Base-by-base conservation (phyloP, 2,113 vertebrate species). In the Oryzias woworae region DNA sequence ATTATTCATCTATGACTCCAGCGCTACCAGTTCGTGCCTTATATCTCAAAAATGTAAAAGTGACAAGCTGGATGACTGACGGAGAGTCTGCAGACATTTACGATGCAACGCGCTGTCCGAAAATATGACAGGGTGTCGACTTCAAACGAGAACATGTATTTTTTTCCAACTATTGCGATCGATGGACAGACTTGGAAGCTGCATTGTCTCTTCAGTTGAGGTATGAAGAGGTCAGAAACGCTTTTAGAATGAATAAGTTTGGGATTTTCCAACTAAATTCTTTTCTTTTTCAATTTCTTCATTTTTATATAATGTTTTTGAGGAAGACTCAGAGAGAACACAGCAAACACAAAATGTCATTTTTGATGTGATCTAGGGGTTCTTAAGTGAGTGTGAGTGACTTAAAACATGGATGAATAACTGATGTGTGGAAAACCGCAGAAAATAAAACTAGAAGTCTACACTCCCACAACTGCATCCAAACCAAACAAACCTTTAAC, bases 1-100 rank as follows among this genome's bases (percentile, higher is more conserved):
- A 84, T 87, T 83, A 83, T 84, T 88, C 82, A 84, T 82, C 68
- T 82, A 75, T 68, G 74, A 77, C 81, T 81, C 26, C 28, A 78
- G 69, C 66, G 64, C 63, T 66, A 78, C 49, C 79, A 80, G 71
- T 82, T 70, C 73, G 46, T 69, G 73, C 62, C 45, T 55, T 62
- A 68, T 73, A 83, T 77, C 75, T 81, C 63, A 54, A 23, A 71
- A 80, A 80, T 69, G 53, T 69, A 77, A 77, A 83, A 76, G 46
- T 62, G 69, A 68, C 67, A 53, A 68, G 64, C 58, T 20, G 53
- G 3, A 31, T 36, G 62, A 76, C 67, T 71, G 67, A 82, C 80
- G 68, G 64, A 66, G 60, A 18, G n/a, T 63, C 36, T 36, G 36
- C 54, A 71, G 73, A 80, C 78, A 80, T 89, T 83, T 63, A 80